Base-by-base conservation (phyloP, 2,888 invertebrate species). In the Tachina grossa region DNA sequence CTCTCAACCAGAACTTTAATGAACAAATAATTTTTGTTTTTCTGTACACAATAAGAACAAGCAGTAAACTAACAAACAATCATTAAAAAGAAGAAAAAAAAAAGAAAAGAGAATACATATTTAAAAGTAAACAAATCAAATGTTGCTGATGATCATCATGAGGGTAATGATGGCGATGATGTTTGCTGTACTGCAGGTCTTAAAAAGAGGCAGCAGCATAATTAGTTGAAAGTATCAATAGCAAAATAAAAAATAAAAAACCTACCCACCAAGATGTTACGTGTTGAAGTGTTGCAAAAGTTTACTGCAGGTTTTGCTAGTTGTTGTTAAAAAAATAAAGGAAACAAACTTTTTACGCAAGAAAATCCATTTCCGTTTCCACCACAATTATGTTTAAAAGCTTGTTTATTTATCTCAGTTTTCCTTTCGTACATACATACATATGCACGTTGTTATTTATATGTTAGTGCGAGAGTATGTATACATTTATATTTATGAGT, bases 361-460 rank as follows among this genome's bases (percentile, higher is more conserved):
- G 41, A 77, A 81, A 81, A 81, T 85, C 69, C 78, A 85, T 82
- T 78, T 85, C 85, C 85, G 85, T 63, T 82, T 85, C 74, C 84
- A 66, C 61, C 81, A 63, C 81, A 81, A 72, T 77, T 81, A 77
- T 81, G 65, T 63, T 72, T 61, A 65, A 72, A 78, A 51, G 22
- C 39, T 61, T 72, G 77, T 77, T 72, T 71, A 43, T 74, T 59
- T 75, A 66, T 45, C 63, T 61, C 13, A 9, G 41, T 63, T 53
- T 53, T 43, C n/a, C 41, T 39, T 31, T 9, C 14, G 14, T n/a
- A 5, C 6, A 59, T 39, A 39, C 39, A 0, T 16, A 31, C 3
- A 31, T 16, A 19, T 39, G 39, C n/a, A 31, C 1, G 0, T n/a
- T 19, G 13, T 14, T 13, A 16, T 43, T 43, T 10, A 2, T 16